phyloP scores from a whole-genome alignment of 2,113 vertebrate genomes.

The Chunga burmeisteri region DNA sequence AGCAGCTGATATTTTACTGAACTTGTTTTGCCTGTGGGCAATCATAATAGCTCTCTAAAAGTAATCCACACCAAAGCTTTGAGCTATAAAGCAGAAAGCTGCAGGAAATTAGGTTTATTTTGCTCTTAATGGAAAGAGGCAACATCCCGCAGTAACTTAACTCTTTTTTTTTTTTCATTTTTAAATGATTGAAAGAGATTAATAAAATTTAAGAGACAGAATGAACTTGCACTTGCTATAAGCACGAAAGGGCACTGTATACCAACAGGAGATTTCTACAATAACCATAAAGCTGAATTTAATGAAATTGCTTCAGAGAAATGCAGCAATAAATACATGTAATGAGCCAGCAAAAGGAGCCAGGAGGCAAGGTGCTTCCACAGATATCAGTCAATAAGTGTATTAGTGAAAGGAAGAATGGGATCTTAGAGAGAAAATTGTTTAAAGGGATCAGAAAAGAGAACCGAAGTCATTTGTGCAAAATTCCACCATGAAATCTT shows the following conservation, averaged over 20 bases:
- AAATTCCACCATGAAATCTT: not conserved
- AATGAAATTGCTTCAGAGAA: conserved; percentile 53
- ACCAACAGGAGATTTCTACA: not conserved
- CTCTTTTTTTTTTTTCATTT: not conserved
- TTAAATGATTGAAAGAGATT: conserved; percentile 10
- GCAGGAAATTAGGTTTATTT: conserved; percentile 50
- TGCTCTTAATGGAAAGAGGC: conserved; percentile 20
- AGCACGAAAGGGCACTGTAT: not conserved
- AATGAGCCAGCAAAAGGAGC: conserved; percentile 21
- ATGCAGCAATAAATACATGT: conserved; percentile 17
- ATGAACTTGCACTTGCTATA: not conserved
- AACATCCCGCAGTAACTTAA: not conserved
- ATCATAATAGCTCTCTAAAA: conserved; percentile 36
- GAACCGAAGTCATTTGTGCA: not conserved
- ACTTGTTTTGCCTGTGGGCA: conserved; percentile 25
- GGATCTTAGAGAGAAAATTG: not conserved
- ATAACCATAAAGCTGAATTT: conserved; percentile 28
- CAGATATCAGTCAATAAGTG: conserved; percentile 9
- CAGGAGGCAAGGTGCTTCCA: conserved; percentile 30
- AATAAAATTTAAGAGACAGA: conserved; percentile 22
- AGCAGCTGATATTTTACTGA: conserved; percentile 15
- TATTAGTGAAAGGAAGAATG: not conserved
- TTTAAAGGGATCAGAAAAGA: not conserved
- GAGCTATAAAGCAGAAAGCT: conserved; percentile 28
- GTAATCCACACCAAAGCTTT: conserved; percentile 26